These are phyloP conservation scores for Erithacus rubecula DNA, from an alignment of 2,797 vertebrate genomes.

Conservation along the genomic window DNA sequence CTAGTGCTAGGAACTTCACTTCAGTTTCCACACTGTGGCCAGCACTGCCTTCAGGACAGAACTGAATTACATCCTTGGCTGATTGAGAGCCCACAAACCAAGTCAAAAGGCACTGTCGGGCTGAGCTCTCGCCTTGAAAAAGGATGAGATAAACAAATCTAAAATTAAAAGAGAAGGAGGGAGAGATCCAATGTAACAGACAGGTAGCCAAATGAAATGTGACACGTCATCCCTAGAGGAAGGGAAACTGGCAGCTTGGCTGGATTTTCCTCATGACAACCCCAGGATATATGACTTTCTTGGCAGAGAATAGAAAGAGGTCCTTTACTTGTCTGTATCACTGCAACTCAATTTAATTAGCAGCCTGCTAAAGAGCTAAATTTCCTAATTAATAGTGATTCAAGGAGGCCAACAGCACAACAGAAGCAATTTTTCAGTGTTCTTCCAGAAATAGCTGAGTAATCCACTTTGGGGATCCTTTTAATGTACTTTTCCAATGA, in stretches of 20 bases:
- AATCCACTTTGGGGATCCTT: slow-evolving; percentile 13
- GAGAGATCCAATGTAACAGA: slow-evolving; percentile 12
- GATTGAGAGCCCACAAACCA: slow-evolving; percentile 13
- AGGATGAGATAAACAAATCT: slow-evolving; percentile 53
- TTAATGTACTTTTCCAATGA: slow-evolving; percentile 1
- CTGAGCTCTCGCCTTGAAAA: neutral
- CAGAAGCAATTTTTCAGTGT: neutral
- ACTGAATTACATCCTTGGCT: slow-evolving; percentile 16
- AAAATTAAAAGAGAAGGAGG: slow-evolving; percentile 37
- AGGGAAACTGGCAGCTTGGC: slow-evolving; percentile 17
- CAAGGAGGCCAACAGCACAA: slow-evolving; percentile 32
- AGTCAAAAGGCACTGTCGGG: neutral
- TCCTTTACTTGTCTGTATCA: slow-evolving; percentile 14
- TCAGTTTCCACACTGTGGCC: neutral
- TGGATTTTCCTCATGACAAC: slow-evolving; percentile 26
- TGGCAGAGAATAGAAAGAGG: neutral
- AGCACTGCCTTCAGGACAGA: neutral
- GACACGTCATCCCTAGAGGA: slow-evolving; percentile 17
- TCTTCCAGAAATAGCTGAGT: slow-evolving; percentile 48
- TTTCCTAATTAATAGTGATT: slow-evolving; percentile 55
- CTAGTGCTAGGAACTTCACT: neutral
- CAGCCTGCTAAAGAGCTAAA: slow-evolving; percentile 40
- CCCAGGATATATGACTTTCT: slow-evolving; percentile 23
- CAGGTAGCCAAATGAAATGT: slow-evolving; percentile 26
- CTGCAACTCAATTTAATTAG: slow-evolving; percentile 53